These are phyloP conservation scores for Syngnathus acus DNA, from an alignment of 2,797 vertebrate species.

Conservation along the genomic window DNA sequence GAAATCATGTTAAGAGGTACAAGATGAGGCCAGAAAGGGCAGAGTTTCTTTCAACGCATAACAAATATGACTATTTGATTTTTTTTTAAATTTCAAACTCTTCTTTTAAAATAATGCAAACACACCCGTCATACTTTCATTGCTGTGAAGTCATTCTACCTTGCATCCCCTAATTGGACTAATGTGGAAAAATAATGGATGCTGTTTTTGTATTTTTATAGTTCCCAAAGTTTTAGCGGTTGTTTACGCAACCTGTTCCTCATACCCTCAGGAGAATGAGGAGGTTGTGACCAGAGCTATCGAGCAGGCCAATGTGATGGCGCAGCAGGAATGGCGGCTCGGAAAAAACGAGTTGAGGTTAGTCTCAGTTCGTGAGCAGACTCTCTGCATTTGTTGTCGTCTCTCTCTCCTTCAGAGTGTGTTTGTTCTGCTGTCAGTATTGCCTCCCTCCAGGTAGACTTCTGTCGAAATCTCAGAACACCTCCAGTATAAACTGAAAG, in stretches of 20 bases:
- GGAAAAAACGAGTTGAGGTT: constrained; percentile 72
- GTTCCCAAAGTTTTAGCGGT: constrained; percentile 75
- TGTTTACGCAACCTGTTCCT: constrained; percentile 83
- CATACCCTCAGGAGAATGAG: constrained; percentile 83
- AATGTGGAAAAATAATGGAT: neutral
- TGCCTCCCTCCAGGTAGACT: constrained; percentile 23
- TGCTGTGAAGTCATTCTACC: neutral
- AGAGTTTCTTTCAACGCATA: too few relatives aligned
- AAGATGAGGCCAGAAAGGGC: too few relatives aligned
- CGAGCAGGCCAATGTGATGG: constrained; percentile 34
- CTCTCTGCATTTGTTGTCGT: constrained; percentile 13
- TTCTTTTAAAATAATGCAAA: too few relatives aligned
- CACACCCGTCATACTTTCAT: neutral
- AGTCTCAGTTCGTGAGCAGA: constrained; percentile 7
- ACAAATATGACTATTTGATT: too few relatives aligned
- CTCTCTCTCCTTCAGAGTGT: constrained; percentile 19
- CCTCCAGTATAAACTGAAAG: constrained; percentile 22
- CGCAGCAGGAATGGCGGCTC: constrained; percentile 48
- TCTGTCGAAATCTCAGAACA: constrained; percentile 32
- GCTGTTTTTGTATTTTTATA: constrained; percentile 36
- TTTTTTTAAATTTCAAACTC: too few relatives aligned
- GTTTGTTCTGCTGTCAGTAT: constrained; percentile 28
- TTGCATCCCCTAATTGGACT: neutral
- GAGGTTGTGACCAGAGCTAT: constrained; percentile 74
- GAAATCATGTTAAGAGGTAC: too few relatives aligned